Percentiles rank a stretch among this genome's conserved stretches.
Evolutionary conservation across 2,113 vertebrate genomes (phyloP).

Genomic region (Cygnus atratus): DNA sequence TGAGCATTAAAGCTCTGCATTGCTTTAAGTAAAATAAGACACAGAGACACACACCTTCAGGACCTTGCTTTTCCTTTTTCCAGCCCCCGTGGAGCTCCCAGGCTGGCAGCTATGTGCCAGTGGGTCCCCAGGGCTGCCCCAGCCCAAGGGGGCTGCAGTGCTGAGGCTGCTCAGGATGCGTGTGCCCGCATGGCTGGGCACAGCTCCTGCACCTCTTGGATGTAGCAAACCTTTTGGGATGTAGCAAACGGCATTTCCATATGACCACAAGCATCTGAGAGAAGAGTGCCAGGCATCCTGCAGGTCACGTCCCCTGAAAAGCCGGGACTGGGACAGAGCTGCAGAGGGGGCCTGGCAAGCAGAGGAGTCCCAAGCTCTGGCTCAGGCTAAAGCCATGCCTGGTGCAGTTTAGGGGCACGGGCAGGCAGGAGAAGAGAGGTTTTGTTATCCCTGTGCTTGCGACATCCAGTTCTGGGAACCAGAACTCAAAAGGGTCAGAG

Average conservation of each 20-base stretch:
- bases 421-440: neutral
- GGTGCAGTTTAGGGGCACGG: neutral
- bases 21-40: neutral
- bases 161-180: neutral
- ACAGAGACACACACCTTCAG: neutral
- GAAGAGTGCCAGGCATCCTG: neutral
- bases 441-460: neutral
- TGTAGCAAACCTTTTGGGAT: no score
- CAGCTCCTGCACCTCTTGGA: no score
- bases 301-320: neutral
- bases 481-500: neutral
- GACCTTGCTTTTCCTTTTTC: neutral
- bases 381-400: neutral
- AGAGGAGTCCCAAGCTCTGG: neutral
- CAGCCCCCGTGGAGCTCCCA: neutral
- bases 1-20: neutral
- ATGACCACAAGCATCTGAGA: neutral
- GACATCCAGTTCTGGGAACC: neutral
- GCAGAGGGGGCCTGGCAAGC: accelerated
- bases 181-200: no score
- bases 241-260: neutral
- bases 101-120: neutral
- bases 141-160: neutral
- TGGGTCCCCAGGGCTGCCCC: neutral
- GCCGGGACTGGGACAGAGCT: neutral